phyloP scores from a whole-genome alignment of 2,113 vertebrate genomes.

The Strix aluco region DNA sequence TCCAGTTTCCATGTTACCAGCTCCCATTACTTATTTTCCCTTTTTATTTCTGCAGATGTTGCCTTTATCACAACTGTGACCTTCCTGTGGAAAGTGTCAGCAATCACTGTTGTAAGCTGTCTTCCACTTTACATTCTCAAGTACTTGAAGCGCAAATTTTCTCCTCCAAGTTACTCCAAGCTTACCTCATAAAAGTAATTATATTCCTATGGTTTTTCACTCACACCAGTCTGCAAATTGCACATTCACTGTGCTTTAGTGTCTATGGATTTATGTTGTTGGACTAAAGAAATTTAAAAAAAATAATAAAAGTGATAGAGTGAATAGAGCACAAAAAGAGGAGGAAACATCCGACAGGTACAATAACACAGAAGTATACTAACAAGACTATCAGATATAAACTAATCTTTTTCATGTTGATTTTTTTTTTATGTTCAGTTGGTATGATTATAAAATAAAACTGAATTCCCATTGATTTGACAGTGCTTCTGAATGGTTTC shows the following conservation, averaged over 20 bases:
- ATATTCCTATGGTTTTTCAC: neutral
- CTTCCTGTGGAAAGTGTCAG: conserved; percentile 97
- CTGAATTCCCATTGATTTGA: neutral
- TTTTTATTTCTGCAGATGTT: conserved; percentile 78
- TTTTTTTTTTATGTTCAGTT: neutral
- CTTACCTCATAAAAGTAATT: conserved; percentile 82
- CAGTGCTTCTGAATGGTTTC: conserved; percentile 5
- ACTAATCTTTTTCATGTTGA: neutral
- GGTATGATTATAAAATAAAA: neutral
- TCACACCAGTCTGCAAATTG: conserved; percentile 4
- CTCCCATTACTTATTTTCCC: neutral
- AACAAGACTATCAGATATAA: conserved; percentile 2
- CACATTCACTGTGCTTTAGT: conserved; percentile 50
- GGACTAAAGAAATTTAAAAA: neutral
- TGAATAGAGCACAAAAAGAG: conserved; percentile 62
- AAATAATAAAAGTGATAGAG: neutral
- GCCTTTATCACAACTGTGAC: conserved; percentile 92
- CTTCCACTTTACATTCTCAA: conserved; percentile 98
- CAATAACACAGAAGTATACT: neutral
- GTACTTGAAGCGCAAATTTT: conserved; percentile 96
- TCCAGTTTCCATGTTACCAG: neutral
- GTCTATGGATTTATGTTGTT: neutral
- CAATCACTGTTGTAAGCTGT: conserved; percentile 96
- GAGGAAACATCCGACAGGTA: conserved; percentile 13
- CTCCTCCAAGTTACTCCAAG: conserved; percentile 97